A percentile compares a stretch with the other conserved stretches of the same genome.
Evolutionary conservation across 2,888 invertebrate species (phyloP).

Genomic region (Epinotia bilunana): DNA sequence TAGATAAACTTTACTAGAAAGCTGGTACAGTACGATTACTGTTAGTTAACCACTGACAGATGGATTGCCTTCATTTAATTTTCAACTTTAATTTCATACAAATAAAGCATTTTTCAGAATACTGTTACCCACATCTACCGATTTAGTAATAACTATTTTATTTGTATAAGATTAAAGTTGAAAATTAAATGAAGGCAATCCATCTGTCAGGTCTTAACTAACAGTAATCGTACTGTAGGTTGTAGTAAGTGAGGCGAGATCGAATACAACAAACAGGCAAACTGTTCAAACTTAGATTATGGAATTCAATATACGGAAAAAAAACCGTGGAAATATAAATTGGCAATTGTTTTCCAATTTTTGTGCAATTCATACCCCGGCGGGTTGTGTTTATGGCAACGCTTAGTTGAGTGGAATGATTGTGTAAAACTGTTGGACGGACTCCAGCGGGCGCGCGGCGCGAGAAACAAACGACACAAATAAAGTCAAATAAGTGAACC

Average conservation of each 20-base stretch:
- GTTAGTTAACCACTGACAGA: too few relatives aligned
- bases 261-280: neutral
- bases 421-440: conserved; percentile 83
- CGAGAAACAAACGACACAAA: conserved; percentile 78
- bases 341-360: conserved; percentile 81
- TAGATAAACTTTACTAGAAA: neutral
- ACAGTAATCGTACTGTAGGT: too few relatives aligned
- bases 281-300: conserved; percentile 51
- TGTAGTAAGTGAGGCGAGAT: neutral
- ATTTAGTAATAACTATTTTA: too few relatives aligned
- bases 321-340: conserved; percentile 69
- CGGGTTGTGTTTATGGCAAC: conserved; percentile 82
- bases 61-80: too few relatives aligned
- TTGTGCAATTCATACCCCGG: conserved; percentile 82
- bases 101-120: too few relatives aligned
- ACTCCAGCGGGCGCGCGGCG: conserved; percentile 73
- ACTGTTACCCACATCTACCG: too few relatives aligned
- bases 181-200: too few relatives aligned
- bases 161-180: too few relatives aligned
- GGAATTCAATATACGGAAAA: conserved; percentile 62
- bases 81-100: too few relatives aligned
- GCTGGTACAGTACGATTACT: too few relatives aligned
- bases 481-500: conserved; percentile 81
- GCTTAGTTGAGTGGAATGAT: conserved; percentile 85
- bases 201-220: too few relatives aligned